Evolutionary conservation across 2,888 invertebrate species (phyloP).

Genomic region (Cantharis rufa): DNA sequence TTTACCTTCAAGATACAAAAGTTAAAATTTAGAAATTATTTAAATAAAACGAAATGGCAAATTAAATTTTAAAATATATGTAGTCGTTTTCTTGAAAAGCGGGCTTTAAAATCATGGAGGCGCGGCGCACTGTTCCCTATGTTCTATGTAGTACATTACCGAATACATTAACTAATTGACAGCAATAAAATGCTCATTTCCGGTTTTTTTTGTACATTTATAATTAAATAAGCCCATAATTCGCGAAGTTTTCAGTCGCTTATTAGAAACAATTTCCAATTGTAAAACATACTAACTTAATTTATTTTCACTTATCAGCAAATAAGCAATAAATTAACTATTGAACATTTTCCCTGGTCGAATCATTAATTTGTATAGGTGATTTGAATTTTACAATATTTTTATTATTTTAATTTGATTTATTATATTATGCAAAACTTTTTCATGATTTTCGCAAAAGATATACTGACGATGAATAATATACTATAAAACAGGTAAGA

Average conservation of each 20-base stretch:
- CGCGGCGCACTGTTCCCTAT: too few species aligned
- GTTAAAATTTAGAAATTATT: too few species aligned
- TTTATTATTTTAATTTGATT: too few species aligned
- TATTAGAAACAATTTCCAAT: neutral
- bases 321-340: neutral
- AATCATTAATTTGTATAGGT: neutral
- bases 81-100: too few species aligned
- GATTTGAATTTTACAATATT: neutral
- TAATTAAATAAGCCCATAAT: neutral
- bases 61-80: too few species aligned
- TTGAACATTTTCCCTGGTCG: neutral
- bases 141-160: too few species aligned
- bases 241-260: too few species aligned
- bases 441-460: too few species aligned
- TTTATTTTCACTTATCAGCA: neutral
- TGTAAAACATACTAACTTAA: neutral
- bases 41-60: too few species aligned
- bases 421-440: neutral
- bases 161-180: neutral
- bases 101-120: too few species aligned
- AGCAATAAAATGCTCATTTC: neutral
- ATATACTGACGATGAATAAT: too few species aligned
- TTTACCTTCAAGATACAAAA: conserved; percentile 44
- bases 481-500: neutral
- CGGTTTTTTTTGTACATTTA: neutral